Evolutionary conservation across 1,140 invertebrate species (phyloP).

Genomic region (Drosophila suzukii): DNA sequence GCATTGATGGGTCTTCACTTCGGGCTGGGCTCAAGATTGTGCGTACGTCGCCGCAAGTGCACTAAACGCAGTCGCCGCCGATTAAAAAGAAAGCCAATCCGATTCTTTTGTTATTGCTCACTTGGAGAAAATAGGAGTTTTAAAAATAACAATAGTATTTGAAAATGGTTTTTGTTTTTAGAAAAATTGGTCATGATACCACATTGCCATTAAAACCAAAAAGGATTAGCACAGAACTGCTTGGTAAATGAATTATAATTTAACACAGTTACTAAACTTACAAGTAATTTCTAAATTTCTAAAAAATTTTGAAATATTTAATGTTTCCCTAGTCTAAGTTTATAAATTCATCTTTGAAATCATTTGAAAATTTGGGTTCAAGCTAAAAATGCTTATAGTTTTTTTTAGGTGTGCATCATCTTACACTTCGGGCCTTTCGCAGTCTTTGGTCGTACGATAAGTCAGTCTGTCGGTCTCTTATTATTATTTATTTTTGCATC

Average conservation of each 20-base stretch:
- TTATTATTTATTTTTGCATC: conserved; percentile 60
- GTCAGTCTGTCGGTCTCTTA: conserved; percentile 33
- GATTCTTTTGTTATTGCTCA: conserved; percentile 41
- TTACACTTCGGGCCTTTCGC: conserved; percentile 12
- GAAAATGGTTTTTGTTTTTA: no score
- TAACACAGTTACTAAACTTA: no score
- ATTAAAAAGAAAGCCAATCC: conserved; percentile 58
- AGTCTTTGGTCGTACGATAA: conserved; percentile 53
- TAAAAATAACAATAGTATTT: no score
- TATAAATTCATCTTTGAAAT: no score
- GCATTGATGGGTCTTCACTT: conserved; percentile 32
- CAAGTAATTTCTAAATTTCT: no score
- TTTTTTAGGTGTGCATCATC: conserved; percentile 27
- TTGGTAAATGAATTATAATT: no score
- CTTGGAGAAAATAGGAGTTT: conserved; percentile 36
- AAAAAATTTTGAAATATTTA: no score
- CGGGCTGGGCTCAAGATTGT: conserved; percentile 30
- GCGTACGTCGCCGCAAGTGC: conserved; percentile 36
- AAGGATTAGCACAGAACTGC: no score
- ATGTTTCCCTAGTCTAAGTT: no score
- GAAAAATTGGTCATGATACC: no score
- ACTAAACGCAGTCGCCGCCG: conserved; percentile 51
- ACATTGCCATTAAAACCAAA: no score
- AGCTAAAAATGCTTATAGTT: not conserved
- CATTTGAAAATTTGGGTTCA: no score